Percentiles rank a stretch among this genome's conserved stretches.
These are phyloP conservation scores for Urocynchramus pylzowi DNA, from an alignment of 2,113 vertebrate species.

Conservation along the genomic window DNA sequence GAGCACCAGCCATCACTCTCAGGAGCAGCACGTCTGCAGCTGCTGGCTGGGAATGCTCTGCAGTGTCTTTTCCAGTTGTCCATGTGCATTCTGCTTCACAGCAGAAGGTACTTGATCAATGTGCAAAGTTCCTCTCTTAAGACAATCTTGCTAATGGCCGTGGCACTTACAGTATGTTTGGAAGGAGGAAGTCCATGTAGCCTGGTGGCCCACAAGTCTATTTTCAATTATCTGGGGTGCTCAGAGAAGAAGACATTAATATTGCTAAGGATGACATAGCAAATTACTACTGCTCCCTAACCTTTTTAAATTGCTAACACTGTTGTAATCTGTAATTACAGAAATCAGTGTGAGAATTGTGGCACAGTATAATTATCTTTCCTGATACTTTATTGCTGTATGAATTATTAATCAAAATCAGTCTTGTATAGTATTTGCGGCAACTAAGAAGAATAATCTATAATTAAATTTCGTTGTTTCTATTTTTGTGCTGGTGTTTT, in stretches of 20 bases:
- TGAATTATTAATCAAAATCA: conserved; percentile 88
- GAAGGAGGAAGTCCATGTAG: conserved; percentile 32
- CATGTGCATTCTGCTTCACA: background rate
- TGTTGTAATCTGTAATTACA: conserved; percentile 85
- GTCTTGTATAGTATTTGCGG: conserved; percentile 82
- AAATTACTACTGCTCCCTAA: conserved; percentile 79
- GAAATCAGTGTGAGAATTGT: conserved; percentile 84
- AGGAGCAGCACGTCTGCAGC: background rate
- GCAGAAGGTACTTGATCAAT: conserved; percentile 17
- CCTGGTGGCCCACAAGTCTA: conserved; percentile 57
- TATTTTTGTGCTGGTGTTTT: conserved; percentile 82
- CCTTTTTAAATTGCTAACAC: conserved; percentile 84
- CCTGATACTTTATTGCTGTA: conserved; percentile 82
- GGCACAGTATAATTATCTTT: conserved; percentile 82
- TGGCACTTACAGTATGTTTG: background rate
- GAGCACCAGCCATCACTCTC: background rate
- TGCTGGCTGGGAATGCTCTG: background rate
- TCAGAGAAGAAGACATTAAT: conserved; percentile 72
- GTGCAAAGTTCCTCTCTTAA: conserved; percentile 39
- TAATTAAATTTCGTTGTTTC: conserved; percentile 84
- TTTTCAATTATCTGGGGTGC: conserved; percentile 74
- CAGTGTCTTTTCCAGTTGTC: background rate
- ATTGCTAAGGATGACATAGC: conserved; percentile 79
- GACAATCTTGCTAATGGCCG: conserved; percentile 23
- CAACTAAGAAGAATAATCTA: conserved; percentile 80